Evolutionary conservation across 2,888 invertebrate genomes (phyloP).

Genomic region (Drosophila anomalata): DNA sequence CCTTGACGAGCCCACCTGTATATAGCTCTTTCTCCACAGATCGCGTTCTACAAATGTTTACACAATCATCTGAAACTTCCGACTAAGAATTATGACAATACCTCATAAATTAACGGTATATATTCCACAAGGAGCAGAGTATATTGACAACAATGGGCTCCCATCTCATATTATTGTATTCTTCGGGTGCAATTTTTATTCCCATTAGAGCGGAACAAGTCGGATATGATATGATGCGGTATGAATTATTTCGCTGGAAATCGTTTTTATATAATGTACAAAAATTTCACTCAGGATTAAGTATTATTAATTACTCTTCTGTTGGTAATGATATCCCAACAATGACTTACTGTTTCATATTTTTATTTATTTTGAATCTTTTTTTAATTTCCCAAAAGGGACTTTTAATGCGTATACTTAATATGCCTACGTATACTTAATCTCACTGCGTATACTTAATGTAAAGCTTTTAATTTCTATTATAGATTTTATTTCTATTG

Average conservation of each 20-base stretch:
- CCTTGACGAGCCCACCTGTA: slow-evolving; percentile 58
- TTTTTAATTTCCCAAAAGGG: background rate
- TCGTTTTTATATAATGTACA: background rate
- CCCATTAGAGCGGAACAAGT: slow-evolving; percentile 50
- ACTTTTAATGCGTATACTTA: background rate
- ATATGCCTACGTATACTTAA: background rate
- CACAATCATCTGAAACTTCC: slow-evolving; percentile 39
- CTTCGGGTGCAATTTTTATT: slow-evolving; percentile 37
- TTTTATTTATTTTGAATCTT: background rate
- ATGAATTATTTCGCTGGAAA: slow-evolving; percentile 29
- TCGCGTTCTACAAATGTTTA: slow-evolving; percentile 54
- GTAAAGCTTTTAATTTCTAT: background rate
- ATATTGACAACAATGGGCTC: slow-evolving; percentile 55
- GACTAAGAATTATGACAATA: slow-evolving; percentile 49
- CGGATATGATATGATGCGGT: slow-evolving; percentile 36
- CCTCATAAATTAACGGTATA: slow-evolving; percentile 53
- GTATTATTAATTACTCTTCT: slow-evolving; percentile 29
- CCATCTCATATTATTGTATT: slow-evolving; percentile 25
- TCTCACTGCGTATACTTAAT: background rate
- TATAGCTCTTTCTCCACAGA: slow-evolving; percentile 49
- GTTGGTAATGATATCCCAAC: slow-evolving; percentile 20
- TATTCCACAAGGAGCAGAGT: slow-evolving; percentile 1
- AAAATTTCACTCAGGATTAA: slow-evolving; percentile 17
- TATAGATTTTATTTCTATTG: background rate
- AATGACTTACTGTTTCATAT: slow-evolving; percentile 7